Percentiles rank a stretch among this genome's conserved stretches.
These are phyloP conservation scores for Eclectus roratus DNA, from an alignment of 2,113 vertebrate species.

Conservation along the genomic window DNA sequence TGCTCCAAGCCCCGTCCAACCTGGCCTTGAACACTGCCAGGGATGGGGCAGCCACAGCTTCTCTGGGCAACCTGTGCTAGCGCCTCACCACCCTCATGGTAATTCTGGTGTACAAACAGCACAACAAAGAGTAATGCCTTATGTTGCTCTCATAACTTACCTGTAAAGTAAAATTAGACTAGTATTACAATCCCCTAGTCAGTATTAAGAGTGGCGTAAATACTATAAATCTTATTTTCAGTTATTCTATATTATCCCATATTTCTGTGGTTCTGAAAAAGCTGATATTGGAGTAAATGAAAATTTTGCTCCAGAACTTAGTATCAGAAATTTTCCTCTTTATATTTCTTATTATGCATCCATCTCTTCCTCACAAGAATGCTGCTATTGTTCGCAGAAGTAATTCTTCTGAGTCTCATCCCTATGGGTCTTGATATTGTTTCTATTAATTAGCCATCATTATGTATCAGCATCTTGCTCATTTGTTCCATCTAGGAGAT, in stretches of 20 bases:
- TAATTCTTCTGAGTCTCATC: conserved; percentile 23
- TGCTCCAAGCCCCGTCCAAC: not conserved
- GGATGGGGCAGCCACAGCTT: not conserved
- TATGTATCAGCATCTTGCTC: not conserved
- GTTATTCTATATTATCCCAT: not conserved
- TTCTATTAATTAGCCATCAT: conserved; percentile 27
- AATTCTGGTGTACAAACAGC: not conserved
- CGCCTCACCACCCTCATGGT: not conserved
- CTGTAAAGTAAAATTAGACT: not conserved
- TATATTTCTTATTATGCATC: not conserved
- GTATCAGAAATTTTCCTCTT: not conserved
- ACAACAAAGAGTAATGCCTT: not conserved
- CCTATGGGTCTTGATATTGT: not conserved
- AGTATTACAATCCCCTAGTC: not conserved
- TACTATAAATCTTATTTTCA: not conserved
- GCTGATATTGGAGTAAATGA: not conserved
- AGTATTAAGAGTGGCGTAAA: not conserved
- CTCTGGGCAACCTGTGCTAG: not conserved
- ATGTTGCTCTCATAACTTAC: not conserved
- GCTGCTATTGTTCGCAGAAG: conserved; percentile 11
- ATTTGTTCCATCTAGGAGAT: conserved; percentile 26
- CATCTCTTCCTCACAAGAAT: not conserved
- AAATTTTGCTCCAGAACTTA: not conserved
- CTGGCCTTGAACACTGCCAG: not conserved
- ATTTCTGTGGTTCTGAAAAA: not conserved